Conservation (phyloP, 2,113 vertebrate genomes). For the Malurus alboscapulatus region DNA sequence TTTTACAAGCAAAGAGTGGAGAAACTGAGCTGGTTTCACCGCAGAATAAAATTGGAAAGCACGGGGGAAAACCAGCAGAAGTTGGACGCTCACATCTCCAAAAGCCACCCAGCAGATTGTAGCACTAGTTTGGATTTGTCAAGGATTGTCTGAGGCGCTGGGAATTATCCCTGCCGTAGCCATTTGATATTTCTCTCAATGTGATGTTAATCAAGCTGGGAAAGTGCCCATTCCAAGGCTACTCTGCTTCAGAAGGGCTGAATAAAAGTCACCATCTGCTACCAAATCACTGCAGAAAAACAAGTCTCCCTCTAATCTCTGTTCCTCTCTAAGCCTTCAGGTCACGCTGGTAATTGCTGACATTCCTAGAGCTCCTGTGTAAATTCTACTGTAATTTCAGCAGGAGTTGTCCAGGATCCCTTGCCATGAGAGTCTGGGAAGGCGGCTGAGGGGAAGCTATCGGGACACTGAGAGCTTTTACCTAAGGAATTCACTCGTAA, state of each 20-base stretch:
- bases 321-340: not conserved
- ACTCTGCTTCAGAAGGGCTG: conserved; percentile 37
- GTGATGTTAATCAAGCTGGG: conserved; percentile 2
- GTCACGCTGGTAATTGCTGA: conserved; percentile 13
- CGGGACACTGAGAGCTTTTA: not conserved
- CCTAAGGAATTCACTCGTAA: not conserved
- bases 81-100: not conserved
- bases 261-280: conserved; percentile 53
- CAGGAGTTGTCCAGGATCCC: not conserved
- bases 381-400: not conserved
- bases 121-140: not conserved
- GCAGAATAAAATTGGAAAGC: not conserved
- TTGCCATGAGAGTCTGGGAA: not conserved
- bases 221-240: not conserved
- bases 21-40: not conserved
- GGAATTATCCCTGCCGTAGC: not conserved
- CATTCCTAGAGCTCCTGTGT: not conserved
- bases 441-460: not conserved
- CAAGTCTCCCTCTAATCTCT: not conserved
- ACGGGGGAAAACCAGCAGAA: not conserved
- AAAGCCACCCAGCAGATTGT: not conserved
- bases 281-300: conserved; percentile 13
- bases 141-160: not conserved
- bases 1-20: not conserved
- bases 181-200: not conserved